Percentiles rank a stretch among this genome's conserved stretches.
Evolutionary conservation across 2,797 vertebrate species (phyloP).

Genomic region (Leontopithecus rosalia): DNA sequence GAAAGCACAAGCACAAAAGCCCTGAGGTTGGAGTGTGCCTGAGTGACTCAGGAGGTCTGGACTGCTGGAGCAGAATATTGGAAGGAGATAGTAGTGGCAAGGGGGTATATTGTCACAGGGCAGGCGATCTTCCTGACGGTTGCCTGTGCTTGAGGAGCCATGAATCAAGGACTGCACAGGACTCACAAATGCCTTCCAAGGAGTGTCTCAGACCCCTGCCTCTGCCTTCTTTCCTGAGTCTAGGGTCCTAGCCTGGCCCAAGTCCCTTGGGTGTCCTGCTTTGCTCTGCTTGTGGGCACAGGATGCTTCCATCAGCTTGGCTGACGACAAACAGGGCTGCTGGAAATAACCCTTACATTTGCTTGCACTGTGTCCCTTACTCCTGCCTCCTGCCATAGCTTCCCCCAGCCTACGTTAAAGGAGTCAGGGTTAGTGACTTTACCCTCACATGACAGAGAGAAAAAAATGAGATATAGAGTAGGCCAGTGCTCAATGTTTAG

Average conservation of each 20-base stretch:
- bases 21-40: background rate
- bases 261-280: background rate
- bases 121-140: background rate
- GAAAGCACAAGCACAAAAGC: background rate
- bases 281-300: background rate
- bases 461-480: background rate
- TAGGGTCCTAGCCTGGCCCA: background rate
- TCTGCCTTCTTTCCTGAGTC: background rate
- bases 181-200: background rate
- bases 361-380: background rate
- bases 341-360: background rate
- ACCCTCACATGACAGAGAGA: background rate
- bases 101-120: background rate
- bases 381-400: background rate
- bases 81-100: background rate
- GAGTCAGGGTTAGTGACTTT: background rate
- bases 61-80: background rate
- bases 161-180: background rate
- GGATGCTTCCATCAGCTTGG: background rate
- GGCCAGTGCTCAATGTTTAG: background rate
- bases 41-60: background rate
- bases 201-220: background rate
- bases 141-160: background rate
- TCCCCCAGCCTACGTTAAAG: background rate
- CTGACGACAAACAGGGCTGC: background rate